Base-by-base conservation (phyloP, 2,888 invertebrate genomes). In the Slavum lentiscoides region DNA sequence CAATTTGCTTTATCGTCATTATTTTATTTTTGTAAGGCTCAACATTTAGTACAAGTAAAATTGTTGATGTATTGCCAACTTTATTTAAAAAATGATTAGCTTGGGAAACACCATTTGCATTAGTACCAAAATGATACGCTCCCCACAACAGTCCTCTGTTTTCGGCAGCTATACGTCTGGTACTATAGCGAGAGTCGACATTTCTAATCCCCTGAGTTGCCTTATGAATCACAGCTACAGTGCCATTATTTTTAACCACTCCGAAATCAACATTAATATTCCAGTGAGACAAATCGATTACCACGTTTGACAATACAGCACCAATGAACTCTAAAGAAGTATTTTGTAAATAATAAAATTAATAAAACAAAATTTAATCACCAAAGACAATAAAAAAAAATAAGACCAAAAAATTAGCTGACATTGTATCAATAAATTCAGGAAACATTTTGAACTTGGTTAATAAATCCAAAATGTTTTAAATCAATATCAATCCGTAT, bases 211-310 rank as follows among this genome's bases (percentile, higher is more conserved):
- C 84, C 74, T 83, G 82, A 30, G 83, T 83, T 15, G 83, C 83
- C 72, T 83, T 83, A 69, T 84, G 84, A 30, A 84, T 83, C 4
- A 84, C 80, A 62, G 81, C 83, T 30, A 77, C 13, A 49, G 82
- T 83, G 7, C 83, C 83, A 75, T 77, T 74, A 49, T 39, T 49
- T 81, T 83, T 83, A 17, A 62, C 82, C 66, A 76, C 21, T 37
- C 13, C 23, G 68, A 83, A 83, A 75, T 83, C 76, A 43, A 74
- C 74, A 59, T 69, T 67, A 37, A 15, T 21, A 59, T 83, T 82
- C 81, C 82, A 83, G 30, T 82, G 82, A 59, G 84, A 84, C 30
- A 83, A 75, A 67, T 84, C 83, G 9, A 83, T 74, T n/a, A 83
- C 82, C n/a, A 59, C 81, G 21, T 83, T 76, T 70, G 70, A 80